phyloP scores from a whole-genome alignment of 2,797 vertebrate species.

The Micropoecilia bifurca region DNA sequence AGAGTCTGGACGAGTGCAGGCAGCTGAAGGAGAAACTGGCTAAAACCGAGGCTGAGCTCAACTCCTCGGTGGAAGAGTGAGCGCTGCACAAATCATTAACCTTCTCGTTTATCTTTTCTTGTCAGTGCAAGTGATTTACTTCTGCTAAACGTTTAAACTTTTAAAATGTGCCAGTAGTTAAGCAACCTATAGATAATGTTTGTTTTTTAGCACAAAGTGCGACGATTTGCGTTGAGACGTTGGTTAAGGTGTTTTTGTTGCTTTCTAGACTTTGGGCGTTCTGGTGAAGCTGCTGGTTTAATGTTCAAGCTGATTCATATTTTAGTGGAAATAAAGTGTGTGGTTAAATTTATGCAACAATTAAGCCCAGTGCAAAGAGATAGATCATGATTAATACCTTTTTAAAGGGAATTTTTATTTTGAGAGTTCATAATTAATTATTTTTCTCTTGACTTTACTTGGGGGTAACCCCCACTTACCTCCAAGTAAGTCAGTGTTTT shows the following conservation, averaged over 20 bases:
- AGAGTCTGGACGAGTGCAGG: conserved; percentile 80
- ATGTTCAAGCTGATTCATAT: background rate
- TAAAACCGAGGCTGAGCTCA: conserved; percentile 89
- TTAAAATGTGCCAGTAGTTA: background rate
- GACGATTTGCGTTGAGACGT: conserved; percentile 1
- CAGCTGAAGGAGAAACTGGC: conserved; percentile 82
- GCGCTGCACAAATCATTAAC: conserved; percentile 53
- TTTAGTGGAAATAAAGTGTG: conserved; percentile 5
- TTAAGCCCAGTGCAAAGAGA: no score
- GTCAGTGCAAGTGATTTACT: background rate
- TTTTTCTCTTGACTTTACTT: no score
- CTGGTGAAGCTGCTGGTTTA: background rate
- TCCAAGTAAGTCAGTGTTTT: no score
- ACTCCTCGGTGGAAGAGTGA: conserved; percentile 92
- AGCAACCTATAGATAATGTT: background rate
- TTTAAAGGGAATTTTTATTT: background rate
- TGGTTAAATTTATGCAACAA: background rate
- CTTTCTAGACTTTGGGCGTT: background rate
- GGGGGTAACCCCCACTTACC: no score
- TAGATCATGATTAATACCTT: no score
- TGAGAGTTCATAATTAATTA: background rate
- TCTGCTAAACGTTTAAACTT: background rate
- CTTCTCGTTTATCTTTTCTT: background rate
- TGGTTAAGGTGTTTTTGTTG: conserved; percentile 1
- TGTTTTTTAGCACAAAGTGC: background rate